These are phyloP conservation scores for Ferdinandea cuprea DNA, from an alignment of 2,888 invertebrate species.

Conservation along the genomic window DNA sequence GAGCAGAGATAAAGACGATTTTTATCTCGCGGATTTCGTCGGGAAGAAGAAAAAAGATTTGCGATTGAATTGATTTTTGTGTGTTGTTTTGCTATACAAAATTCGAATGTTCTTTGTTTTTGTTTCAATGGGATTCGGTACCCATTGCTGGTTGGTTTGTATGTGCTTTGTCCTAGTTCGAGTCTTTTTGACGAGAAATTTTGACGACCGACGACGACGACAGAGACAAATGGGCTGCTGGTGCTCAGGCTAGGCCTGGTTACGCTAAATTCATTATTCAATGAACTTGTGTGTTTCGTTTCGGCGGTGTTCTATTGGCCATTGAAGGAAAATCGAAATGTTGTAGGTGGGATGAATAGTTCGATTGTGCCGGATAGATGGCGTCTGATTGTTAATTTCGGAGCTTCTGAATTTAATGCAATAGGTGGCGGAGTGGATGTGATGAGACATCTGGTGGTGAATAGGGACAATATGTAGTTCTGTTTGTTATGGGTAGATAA, in stretches of 20 bases:
- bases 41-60: constrained; percentile 24
- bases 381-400: not conserved
- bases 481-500: not conserved
- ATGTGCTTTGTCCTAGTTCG: constrained; percentile 64
- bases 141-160: constrained; percentile 41
- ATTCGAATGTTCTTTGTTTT: constrained; percentile 13
- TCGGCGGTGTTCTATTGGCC: constrained; percentile 44
- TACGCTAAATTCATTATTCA: constrained; percentile 69
- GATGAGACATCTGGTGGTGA: not conserved
- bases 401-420: not conserved
- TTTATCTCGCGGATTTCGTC: constrained; percentile 43
- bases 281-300: constrained; percentile 61
- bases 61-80: constrained; percentile 8
- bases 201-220: constrained; percentile 54
- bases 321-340: constrained; percentile 62
- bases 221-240: constrained; percentile 66
- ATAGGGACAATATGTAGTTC: not conserved
- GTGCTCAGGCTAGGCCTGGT: constrained; percentile 51
- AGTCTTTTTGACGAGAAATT: constrained; percentile 41
- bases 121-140: constrained; percentile 49
- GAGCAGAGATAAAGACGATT: constrained; percentile 50
- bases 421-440: constrained; percentile 1
- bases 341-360: constrained; percentile 14
- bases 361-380: constrained; percentile 5
- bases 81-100: not conserved